phyloP scores from a whole-genome alignment of 2,113 vertebrate species.

The Cygnus atratus region DNA sequence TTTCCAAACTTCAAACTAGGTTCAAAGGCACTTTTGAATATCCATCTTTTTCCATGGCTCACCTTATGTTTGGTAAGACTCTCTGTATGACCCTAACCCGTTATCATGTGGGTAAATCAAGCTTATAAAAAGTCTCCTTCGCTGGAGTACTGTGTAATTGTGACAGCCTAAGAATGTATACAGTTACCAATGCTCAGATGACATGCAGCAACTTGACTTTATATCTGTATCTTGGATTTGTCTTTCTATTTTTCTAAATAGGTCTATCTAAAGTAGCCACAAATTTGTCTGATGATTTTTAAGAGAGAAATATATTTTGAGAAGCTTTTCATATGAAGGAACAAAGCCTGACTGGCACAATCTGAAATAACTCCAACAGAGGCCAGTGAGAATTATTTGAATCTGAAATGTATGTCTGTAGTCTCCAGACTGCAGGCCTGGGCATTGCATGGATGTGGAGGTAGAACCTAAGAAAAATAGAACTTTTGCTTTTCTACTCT shows the following conservation, averaged over 20 bases:
- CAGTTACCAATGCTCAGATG: not conserved
- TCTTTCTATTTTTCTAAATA: not conserved
- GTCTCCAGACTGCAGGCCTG: not conserved
- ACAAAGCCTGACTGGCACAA: not conserved
- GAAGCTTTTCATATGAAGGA: not conserved
- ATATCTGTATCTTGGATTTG: not conserved
- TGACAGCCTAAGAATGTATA: not conserved
- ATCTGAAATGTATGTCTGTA: not conserved
- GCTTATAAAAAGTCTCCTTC: not conserved
- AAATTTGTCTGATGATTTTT: not conserved
- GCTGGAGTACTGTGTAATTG: not conserved
- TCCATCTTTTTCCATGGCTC: not conserved
- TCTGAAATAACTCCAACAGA: not conserved
- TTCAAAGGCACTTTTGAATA: not conserved
- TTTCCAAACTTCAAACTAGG: not conserved
- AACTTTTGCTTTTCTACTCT: not conserved
- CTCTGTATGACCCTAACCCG: not conserved
- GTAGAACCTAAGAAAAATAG: not conserved
- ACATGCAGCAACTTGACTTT: not conserved
- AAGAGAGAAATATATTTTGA: not conserved
- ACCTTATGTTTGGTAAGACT: not conserved
- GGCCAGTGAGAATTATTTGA: not conserved
- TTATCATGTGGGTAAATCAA: not conserved
- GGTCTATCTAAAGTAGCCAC: not conserved
- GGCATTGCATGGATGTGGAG: not conserved